These are phyloP conservation scores for Elmis aenea DNA, from an alignment of 2,888 invertebrate species.

Conservation along the genomic window DNA sequence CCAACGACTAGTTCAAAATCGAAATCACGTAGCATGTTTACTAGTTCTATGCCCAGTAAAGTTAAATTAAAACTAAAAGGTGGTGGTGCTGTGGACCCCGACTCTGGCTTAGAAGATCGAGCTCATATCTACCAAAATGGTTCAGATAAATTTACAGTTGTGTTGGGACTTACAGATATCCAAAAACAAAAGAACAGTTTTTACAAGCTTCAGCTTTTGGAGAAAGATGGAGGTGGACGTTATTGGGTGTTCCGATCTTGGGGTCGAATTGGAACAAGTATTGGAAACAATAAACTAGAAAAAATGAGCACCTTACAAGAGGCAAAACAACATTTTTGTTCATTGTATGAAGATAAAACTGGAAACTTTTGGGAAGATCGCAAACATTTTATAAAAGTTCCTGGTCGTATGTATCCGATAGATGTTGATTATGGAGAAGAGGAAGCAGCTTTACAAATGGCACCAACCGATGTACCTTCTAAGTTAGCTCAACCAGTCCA, in stretches of 20 bases:
- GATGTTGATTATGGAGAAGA: slow-evolving; percentile 77
- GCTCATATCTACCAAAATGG: slow-evolving; percentile 71
- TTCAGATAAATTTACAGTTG: slow-evolving; percentile 65
- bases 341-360: slow-evolving; percentile 63
- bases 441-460: slow-evolving; percentile 49
- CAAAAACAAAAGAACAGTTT: slow-evolving; percentile 85
- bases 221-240: slow-evolving; percentile 56
- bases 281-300: slow-evolving; percentile 70
- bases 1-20: slow-evolving; percentile 34
- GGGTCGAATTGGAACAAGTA: slow-evolving; percentile 95
- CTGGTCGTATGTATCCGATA: slow-evolving; percentile 75
- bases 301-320: slow-evolving; percentile 46
- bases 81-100: slow-evolving; percentile 91
- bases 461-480: slow-evolving; percentile 48
- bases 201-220: slow-evolving; percentile 89
- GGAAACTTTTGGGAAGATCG: slow-evolving; percentile 73
- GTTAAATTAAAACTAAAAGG: slow-evolving; percentile 67
- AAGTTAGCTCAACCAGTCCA: slow-evolving; percentile 73
- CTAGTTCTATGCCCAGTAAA: slow-evolving; percentile 54
- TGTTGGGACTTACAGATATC: slow-evolving; percentile 81
- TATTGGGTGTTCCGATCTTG: slow-evolving; percentile 61
- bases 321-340: slow-evolving; percentile 61
- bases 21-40: slow-evolving; percentile 41
- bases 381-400: slow-evolving; percentile 60
- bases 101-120: slow-evolving; percentile 69